Evolutionary conservation across 2,113 vertebrate genomes (phyloP).

Genomic region (Apistogramma diplotaenia): DNA sequence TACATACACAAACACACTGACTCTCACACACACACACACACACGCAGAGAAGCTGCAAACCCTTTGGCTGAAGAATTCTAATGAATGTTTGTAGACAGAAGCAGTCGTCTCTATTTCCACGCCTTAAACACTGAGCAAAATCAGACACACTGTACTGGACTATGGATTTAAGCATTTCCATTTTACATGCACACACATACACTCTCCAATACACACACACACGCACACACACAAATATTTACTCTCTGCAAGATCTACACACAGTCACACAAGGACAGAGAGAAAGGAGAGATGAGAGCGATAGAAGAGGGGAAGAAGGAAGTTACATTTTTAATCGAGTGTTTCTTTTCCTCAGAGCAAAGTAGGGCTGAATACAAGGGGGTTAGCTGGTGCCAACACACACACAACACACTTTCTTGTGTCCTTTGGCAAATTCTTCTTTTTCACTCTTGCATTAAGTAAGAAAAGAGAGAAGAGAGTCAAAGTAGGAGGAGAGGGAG

Average conservation of each 20-base stretch:
- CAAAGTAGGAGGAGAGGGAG: slow-evolving; percentile 36
- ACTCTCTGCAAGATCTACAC: slow-evolving; percentile 67
- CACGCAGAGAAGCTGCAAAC: slow-evolving; percentile 32
- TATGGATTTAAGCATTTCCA: slow-evolving; percentile 23
- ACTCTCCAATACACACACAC: slow-evolving; percentile 7
- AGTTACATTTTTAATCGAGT: slow-evolving; percentile 90
- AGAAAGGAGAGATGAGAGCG: slow-evolving; percentile 37
- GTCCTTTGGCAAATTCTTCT: slow-evolving; percentile 99
- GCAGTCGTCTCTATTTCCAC: background rate
- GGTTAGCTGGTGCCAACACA: slow-evolving; percentile 88
- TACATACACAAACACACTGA: slow-evolving; percentile 9
- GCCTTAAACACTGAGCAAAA: background rate
- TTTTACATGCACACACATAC: background rate
- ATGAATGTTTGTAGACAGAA: slow-evolving; percentile 51
- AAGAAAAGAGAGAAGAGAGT: slow-evolving; percentile 62
- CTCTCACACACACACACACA: background rate
- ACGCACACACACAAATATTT: slow-evolving; percentile 70
- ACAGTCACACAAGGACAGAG: slow-evolving; percentile 56
- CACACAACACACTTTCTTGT: slow-evolving; percentile 77
- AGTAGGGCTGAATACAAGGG: slow-evolving; percentile 90
- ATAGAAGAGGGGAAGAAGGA: slow-evolving; percentile 44
- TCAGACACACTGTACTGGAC: slow-evolving; percentile 34
- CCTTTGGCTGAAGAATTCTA: slow-evolving; percentile 62
- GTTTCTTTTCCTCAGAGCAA: slow-evolving; percentile 86
- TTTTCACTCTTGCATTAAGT: slow-evolving; percentile 99